Evolutionary conservation across 2,888 invertebrate species (phyloP), one percentile per base, ranked within the genome.

Genomic region (Drosophila prostipennis): DNA sequence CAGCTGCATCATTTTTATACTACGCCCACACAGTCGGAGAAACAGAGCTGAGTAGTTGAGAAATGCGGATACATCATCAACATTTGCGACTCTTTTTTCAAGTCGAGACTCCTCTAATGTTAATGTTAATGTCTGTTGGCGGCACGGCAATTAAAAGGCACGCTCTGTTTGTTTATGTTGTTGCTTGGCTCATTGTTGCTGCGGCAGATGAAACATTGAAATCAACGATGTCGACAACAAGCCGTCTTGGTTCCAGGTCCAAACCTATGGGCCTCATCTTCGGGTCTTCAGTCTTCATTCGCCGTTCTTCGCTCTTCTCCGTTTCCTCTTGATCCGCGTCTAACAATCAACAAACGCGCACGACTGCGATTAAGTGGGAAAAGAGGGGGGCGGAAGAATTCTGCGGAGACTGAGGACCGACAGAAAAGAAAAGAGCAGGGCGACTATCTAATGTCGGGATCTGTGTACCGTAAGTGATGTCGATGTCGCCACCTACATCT

Each of bases 201-300:
- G 87, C 86, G 86, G 83, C 86, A 85, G 86, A 85, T 83, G 88
- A 87, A 85, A 82, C 86, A 84, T 86, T 80, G 78, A 74, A 79
- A 78, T 79, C 83, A 76, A 78, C 83, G 74, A 76, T 76, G 84
- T 79, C 74, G 72, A 61, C 77, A 80, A 84, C 74, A 68, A 74
- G 80, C 42, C 6, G 82, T 60, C 67, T 67, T 61, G 55, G 54
- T 26, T 40, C 42, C 29, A 10, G 48, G 42, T 13, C 14, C 32
- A 49, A 19, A 29, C 36, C 60, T 16, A 43, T 29, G 16, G 42
- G 16, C 43, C 43, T 53, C 58, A 59, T 63, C 54, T 54, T 51
- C 34, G 57, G 14, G 23, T 19, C 23, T 40, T 10, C 6, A 2
- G 14, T 37, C 55, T 49, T 6, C 19, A 32, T 16, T 7, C 61